Evolutionary conservation across 2,113 vertebrate genomes (phyloP).

Genomic region (Bos taurus): DNA sequence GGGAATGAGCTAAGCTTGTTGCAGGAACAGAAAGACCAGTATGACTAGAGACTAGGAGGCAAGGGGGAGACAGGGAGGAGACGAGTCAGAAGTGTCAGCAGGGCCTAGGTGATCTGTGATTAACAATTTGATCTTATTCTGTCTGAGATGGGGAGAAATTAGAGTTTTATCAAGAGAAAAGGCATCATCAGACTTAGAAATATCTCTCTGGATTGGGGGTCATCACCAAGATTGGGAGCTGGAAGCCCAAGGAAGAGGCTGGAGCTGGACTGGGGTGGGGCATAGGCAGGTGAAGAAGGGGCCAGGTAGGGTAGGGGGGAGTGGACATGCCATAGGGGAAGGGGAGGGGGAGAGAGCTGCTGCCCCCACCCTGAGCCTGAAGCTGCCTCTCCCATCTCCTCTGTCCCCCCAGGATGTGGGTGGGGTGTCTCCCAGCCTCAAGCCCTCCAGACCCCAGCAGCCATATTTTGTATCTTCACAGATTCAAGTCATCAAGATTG

Average conservation of each 20-base stretch:
- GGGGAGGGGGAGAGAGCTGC: not conserved
- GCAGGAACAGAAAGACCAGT: not conserved
- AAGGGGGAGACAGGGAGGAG: not conserved
- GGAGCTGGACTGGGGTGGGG: not conserved
- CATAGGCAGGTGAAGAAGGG: not conserved
- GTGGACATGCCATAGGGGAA: too few species aligned
- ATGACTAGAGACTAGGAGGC: not conserved
- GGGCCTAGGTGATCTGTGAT: not conserved
- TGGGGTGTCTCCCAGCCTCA: not conserved
- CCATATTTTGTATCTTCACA: not conserved
- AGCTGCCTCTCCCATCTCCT: not conserved
- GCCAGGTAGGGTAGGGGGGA: not conserved
- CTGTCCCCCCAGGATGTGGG: not conserved
- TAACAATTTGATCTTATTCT: not conserved
- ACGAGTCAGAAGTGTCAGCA: too few species aligned
- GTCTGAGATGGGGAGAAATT: not conserved
- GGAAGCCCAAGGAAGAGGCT: not conserved
- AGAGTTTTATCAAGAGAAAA: not conserved
- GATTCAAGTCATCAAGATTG: conserved; percentile 97
- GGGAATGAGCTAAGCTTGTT: not conserved
- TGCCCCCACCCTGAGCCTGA: not conserved
- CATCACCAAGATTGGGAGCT: not conserved
- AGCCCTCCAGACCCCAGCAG: not conserved
- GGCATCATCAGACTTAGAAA: not conserved
- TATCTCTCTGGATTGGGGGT: not conserved